phyloP scores from a whole-genome alignment of 2,113 vertebrate genomes.

The Myotis davidii region DNA sequence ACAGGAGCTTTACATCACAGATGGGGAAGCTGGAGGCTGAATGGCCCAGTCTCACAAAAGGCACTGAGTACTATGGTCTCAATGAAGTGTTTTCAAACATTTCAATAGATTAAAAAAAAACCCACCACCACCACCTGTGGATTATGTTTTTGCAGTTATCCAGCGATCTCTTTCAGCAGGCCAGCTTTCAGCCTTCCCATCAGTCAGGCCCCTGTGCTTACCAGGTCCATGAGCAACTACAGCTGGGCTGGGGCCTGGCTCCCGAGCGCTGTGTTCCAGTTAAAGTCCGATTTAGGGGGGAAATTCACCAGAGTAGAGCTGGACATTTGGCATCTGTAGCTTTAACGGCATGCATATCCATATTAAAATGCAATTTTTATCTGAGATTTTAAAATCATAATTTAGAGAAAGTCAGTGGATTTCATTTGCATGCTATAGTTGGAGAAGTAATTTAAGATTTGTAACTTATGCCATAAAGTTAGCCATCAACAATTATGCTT shows the following conservation, averaged over 20 bases:
- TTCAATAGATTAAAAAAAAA: conserved; percentile 15
- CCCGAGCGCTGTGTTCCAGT: not conserved
- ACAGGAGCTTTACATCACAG: not conserved
- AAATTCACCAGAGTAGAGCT: not conserved
- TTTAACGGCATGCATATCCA: not conserved
- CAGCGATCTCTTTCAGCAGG: not conserved
- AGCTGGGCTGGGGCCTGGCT: not conserved
- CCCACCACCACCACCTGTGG: not conserved
- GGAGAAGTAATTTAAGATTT: not conserved
- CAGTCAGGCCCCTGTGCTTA: not conserved
- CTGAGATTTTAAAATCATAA: not conserved
- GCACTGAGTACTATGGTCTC: conserved; percentile 63
- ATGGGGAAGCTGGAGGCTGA: not conserved
- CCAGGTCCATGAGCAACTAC: not conserved
- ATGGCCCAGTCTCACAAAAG: conserved; percentile 48
- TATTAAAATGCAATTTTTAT: conserved; percentile 26
- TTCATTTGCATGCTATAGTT: conserved; percentile 34
- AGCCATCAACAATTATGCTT: not conserved
- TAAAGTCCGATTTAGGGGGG: not conserved
- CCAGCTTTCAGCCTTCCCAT: not conserved
- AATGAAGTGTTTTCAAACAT: not conserved
- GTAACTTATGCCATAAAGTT: not conserved
- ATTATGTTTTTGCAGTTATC: not conserved
- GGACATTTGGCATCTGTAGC: conserved; percentile 22
- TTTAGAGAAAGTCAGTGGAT: not conserved